phyloP scores from a whole-genome alignment of 2,113 vertebrate genomes.

The Illadopsis cleaveri region DNA sequence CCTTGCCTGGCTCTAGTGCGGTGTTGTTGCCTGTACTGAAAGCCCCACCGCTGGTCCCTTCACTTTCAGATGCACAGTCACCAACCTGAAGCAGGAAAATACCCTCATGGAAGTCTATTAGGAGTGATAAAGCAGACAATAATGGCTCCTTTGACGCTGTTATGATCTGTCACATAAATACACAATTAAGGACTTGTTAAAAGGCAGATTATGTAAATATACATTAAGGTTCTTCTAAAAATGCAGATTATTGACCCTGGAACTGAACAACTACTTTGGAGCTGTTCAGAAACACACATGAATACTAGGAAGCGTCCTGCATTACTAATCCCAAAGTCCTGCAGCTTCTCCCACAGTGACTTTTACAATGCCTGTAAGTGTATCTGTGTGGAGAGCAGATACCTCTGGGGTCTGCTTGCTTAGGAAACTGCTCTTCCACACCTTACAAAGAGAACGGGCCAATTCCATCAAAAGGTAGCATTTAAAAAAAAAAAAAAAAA shows the following conservation, averaged over 20 bases:
- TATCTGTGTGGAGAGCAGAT: background rate
- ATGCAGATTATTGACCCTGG: background rate
- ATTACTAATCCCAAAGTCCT: background rate
- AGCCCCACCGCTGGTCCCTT: background rate
- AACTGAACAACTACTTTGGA: background rate
- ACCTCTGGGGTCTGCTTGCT: background rate
- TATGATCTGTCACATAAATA: slow-evolving; percentile 14
- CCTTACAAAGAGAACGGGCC: background rate
- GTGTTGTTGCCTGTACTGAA: fast-evolving
- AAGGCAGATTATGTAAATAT: background rate
- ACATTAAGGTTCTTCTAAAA: background rate
- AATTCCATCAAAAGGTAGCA: background rate
- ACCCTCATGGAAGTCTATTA: background rate
- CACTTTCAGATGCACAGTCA: background rate
- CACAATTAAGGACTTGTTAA: background rate
- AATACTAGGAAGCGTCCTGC: background rate
- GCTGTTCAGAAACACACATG: background rate
- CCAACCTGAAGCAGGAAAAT: background rate
- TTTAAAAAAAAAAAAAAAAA: too few species aligned
- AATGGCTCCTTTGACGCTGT: background rate
- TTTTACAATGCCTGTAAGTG: background rate
- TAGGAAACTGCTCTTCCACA: background rate
- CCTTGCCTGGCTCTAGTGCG: too few species aligned
- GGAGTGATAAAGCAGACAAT: background rate
- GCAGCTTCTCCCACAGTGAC: background rate